Evolutionary conservation across 2,113 vertebrate species (phyloP), one percentile per base, ranked within the genome.

Genomic region (Beaufortia kweichowensis): DNA sequence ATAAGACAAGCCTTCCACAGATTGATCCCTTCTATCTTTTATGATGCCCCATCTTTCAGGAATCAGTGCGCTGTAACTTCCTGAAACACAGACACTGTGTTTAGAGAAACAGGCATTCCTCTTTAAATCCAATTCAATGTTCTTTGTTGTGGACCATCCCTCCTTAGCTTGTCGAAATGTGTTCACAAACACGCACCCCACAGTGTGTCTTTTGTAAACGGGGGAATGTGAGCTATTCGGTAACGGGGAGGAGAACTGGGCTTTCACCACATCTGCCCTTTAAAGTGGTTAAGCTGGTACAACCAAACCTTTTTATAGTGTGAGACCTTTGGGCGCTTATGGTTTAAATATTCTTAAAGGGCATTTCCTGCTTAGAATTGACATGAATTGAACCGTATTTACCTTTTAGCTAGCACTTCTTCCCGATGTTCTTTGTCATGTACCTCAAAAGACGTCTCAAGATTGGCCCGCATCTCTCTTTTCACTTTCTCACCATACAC

Each of bases 261-360:
- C 68, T 43, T 67, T 55, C 50, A 48, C 76, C 76, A 33, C 65
- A 60, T 48, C 9, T 17, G 53, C 41, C 6, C 81, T 88, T 90
- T 89, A 77, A 89, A 88, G 90, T 90, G 86, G 86, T 81, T 85
- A 75, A 24, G 60, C 74, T 78, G 75, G 79, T 78, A 82, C 53
- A 66, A 84, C 23, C 15, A 67, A 77, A 80, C 81, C 39, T 75
- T 76, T 78, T 43, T 64, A n/a, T 53, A 21, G 48, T 6, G 19
- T 8, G 72, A 50, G 78, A 81, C 72, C 76, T 23, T 79, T 8
- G 2, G 62, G 78, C 66, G 69, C 71, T 85, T 83, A 78, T 79
- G 78, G 63, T 79, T 31, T 82, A 53, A 70, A 73, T 82, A 74
- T 69, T 84, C 31, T 56, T 66, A 65, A 79, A 80, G 81, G 75